Conservation (phyloP, 2,888 invertebrate species). For the Monochamus alternatus region DNA sequence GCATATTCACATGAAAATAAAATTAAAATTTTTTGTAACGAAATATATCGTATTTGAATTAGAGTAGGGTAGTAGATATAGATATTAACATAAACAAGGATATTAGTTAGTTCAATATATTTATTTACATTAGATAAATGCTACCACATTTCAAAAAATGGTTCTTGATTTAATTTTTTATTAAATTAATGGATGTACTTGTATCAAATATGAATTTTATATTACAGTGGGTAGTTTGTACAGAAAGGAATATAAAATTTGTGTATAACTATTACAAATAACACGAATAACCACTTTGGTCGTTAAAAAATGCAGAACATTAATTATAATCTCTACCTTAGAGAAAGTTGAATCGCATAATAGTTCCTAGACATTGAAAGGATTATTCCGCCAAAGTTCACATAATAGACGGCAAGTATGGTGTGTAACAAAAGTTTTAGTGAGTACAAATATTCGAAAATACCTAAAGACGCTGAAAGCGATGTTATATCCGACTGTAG, state of each 20-base stretch:
- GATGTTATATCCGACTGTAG: slow-evolving; percentile 16
- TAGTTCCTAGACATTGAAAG: slow-evolving; percentile 33
- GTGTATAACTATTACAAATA: background rate
- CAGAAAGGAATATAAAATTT: no score
- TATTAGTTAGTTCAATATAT: no score
- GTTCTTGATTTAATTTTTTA: no score
- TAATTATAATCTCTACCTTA: slow-evolving; percentile 31
- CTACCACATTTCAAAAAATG: no score
- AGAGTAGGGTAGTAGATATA: no score
- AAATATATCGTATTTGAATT: no score
- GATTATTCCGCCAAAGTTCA: slow-evolving; percentile 19
- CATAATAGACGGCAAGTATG: slow-evolving; percentile 27
- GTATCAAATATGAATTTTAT: no score
- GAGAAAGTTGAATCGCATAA: slow-evolving; percentile 42
- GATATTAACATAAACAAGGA: no score
- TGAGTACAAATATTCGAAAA: slow-evolving; percentile 44
- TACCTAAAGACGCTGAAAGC: slow-evolving; percentile 16
- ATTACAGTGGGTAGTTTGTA: no score
- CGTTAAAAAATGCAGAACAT: slow-evolving; percentile 19
- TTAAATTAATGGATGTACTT: no score
- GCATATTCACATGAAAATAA: background rate
- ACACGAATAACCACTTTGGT: background rate
- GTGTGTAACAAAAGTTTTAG: slow-evolving; percentile 41
- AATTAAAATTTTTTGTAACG: no score
- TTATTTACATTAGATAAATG: no score